A percentile compares a stretch with the other conserved stretches of the same genome.
Evolutionary conservation across 1,140 invertebrate genomes (phyloP).

Genomic region (Aphidius ervi): DNA sequence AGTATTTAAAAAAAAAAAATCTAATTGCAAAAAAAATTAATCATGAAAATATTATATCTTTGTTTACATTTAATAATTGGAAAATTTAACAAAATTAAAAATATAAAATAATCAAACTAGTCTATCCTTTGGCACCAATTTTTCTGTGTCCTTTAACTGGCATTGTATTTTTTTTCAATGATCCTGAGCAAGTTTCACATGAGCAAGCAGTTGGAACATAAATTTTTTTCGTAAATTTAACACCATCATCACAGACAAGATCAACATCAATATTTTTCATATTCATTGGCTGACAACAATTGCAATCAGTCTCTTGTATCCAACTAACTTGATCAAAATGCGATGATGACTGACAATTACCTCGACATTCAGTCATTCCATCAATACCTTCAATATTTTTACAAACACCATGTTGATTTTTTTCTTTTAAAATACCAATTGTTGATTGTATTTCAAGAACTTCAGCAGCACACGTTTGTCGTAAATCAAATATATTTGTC

Average conservation of each 20-base stretch:
- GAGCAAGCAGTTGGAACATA: slow-evolving; percentile 53
- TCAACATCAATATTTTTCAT: slow-evolving; percentile 47
- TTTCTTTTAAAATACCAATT: slow-evolving; percentile 54
- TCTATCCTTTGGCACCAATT: too few species aligned
- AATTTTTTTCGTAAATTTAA: slow-evolving; percentile 48
- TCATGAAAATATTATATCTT: too few species aligned
- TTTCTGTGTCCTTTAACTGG: too few species aligned
- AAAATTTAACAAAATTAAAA: too few species aligned
- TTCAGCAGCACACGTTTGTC: slow-evolving; percentile 56
- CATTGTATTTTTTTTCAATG: too few species aligned
- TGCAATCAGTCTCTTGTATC: slow-evolving; percentile 54
- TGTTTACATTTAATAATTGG: too few species aligned
- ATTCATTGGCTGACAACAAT: slow-evolving; percentile 58
- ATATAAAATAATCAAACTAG: too few species aligned
- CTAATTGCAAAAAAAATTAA: too few species aligned
- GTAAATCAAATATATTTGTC: slow-evolving; percentile 35
- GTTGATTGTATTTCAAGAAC: slow-evolving; percentile 54
- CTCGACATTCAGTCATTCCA: slow-evolving; percentile 63
- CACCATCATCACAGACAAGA: slow-evolving; percentile 57
- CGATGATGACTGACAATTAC: slow-evolving; percentile 62
- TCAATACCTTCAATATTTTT: slow-evolving; percentile 56
- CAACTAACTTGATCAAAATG: slow-evolving; percentile 58
- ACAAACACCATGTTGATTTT: slow-evolving; percentile 57
- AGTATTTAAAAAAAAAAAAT: too few species aligned
- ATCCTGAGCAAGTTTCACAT: slow-evolving; percentile 51